Evolutionary conservation across 2,113 vertebrate genomes (phyloP).

Genomic region (Campylomormyrus numenius): DNA sequence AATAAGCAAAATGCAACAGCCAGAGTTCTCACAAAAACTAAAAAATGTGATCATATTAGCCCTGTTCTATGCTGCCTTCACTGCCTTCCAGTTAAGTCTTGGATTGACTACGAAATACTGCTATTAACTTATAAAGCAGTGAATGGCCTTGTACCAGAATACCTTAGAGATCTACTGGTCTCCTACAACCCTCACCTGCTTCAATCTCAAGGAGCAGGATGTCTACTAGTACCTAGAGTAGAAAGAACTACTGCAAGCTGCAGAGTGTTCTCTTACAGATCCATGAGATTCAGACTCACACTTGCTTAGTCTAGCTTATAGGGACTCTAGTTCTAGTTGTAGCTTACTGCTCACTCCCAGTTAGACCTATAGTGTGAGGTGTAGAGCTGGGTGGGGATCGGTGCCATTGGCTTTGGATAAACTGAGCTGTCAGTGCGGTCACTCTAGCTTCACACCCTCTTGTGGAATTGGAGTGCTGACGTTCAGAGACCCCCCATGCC

Average conservation of each 20-base stretch:
- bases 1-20: not conserved
- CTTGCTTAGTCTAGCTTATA: no score
- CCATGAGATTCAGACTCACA: no score
- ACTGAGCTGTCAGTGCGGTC: no score
- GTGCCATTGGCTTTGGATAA: no score
- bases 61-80: not conserved
- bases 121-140: not conserved
- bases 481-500: not conserved
- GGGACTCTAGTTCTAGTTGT: no score
- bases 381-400: no score
- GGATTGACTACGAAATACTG: not conserved
- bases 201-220: not conserved
- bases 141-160: not conserved
- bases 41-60: not conserved
- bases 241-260: not conserved
- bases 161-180: not conserved
- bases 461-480: not conserved
- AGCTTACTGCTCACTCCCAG: no score
- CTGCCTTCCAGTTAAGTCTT: not conserved
- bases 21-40: not conserved
- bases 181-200: not conserved
- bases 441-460: not conserved
- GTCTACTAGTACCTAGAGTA: not conserved
- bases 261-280: not conserved
- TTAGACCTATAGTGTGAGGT: no score